phyloP scores from a whole-genome alignment of 2,888 invertebrate genomes.

The Carcina quercana region DNA sequence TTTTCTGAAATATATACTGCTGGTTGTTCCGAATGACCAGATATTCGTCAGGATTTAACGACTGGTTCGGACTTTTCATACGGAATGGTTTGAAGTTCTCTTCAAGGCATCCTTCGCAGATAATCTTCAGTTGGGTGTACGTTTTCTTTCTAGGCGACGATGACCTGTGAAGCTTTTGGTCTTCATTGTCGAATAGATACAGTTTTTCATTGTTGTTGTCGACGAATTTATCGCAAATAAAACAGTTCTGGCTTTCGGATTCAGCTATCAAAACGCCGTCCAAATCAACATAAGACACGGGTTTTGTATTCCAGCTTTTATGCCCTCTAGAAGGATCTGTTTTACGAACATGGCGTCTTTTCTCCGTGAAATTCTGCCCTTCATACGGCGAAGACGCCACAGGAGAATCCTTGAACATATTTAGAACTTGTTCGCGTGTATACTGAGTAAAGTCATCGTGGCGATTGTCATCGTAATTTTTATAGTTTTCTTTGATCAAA shows the following conservation, averaged over 20 bases:
- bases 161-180: conserved; percentile 52
- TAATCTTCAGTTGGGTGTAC: conserved; percentile 50
- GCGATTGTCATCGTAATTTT: conserved; percentile 30
- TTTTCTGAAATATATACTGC: conserved; percentile 60
- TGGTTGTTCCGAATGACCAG: conserved; percentile 62
- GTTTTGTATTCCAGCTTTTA: conserved; percentile 36
- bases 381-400: conserved; percentile 51
- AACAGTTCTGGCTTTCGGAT: conserved; percentile 47
- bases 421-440: conserved; percentile 56
- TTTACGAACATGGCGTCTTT: conserved; percentile 53
- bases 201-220: conserved; percentile 45
- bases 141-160: conserved; percentile 50
- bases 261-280: conserved; percentile 41
- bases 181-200: conserved; percentile 62
- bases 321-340: conserved; percentile 50
- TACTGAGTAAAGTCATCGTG: conserved; percentile 37
- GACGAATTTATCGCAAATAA: conserved; percentile 50
- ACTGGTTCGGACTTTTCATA: conserved; percentile 52
- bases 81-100: conserved; percentile 49
- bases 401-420: conserved; percentile 65
- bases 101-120: conserved; percentile 51
- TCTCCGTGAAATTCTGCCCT: conserved; percentile 32
- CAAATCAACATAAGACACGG: conserved; percentile 34
- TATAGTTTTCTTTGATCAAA: conserved; percentile 34
- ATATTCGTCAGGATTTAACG: conserved; percentile 51